These are phyloP conservation scores for Amblyraja radiata DNA, from an alignment of 2,797 vertebrate species.

Conservation along the genomic window DNA sequence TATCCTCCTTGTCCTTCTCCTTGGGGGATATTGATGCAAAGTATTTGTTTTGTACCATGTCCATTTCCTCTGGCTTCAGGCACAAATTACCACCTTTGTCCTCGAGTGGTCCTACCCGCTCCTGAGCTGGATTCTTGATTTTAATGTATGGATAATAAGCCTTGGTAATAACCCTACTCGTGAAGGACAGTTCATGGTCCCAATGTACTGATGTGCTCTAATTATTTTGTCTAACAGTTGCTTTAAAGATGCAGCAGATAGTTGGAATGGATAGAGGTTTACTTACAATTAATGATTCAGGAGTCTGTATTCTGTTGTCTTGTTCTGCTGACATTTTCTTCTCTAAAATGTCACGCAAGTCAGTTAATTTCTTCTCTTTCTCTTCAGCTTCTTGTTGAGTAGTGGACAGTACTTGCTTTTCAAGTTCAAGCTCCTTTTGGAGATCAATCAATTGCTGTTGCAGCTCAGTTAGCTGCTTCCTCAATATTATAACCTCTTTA, in stretches of 20 bases:
- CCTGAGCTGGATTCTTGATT: too few relatives aligned
- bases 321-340: conserved; percentile 47
- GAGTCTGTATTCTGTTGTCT: conserved; percentile 17
- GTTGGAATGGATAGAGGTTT: background rate
- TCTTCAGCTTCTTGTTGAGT: conserved; percentile 68
- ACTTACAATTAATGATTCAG: background rate
- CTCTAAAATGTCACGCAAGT: conserved; percentile 66
- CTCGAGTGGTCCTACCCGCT: too few relatives aligned
- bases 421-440: conserved; percentile 66
- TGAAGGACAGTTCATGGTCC: too few relatives aligned
- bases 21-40: too few relatives aligned
- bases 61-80: too few relatives aligned
- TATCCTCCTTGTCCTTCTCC: too few relatives aligned
- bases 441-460: conserved; percentile 64
- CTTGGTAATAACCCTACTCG: too few relatives aligned
- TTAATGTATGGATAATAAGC: too few relatives aligned
- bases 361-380: conserved; percentile 68
- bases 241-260: background rate
- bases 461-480: conserved; percentile 66
- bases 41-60: too few relatives aligned
- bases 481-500: conserved; percentile 57
- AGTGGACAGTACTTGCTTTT: conserved; percentile 68
- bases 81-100: too few relatives aligned
- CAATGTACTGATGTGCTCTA: background rate
- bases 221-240: background rate